Conservation (phyloP, 2,797 vertebrate genomes). For the Eulemur albifrons region DNA sequence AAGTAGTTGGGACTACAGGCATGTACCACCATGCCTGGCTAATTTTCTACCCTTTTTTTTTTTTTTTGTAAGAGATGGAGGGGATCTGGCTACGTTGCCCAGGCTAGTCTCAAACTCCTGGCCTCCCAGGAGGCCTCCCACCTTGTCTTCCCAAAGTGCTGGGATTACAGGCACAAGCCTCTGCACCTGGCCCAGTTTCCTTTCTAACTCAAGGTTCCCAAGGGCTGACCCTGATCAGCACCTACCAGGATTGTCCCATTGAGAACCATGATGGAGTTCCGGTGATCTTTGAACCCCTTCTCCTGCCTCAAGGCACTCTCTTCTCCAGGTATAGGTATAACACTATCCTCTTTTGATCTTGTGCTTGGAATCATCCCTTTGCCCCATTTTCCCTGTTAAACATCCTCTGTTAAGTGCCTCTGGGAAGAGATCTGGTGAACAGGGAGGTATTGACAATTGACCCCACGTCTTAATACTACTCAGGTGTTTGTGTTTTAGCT, state of each 20-base stretch:
- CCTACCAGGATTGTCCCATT: rapidly evolving
- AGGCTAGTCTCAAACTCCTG: neutral
- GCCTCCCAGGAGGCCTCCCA: neutral
- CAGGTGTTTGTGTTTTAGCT: neutral
- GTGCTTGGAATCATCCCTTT: neutral
- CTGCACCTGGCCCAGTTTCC: neutral
- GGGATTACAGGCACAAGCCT: neutral
- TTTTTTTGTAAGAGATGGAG: too few relatives aligned
- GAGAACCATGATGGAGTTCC: rapidly evolving
- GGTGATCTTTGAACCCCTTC: rapidly evolving
- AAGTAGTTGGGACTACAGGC: neutral
- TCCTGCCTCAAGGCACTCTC: neutral
- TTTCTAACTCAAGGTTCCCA: neutral
- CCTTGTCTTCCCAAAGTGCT: neutral
- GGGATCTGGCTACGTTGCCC: neutral
- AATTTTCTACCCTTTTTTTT: neutral
- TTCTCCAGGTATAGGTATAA: neutral
- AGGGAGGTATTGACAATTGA: neutral
- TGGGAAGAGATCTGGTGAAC: neutral
- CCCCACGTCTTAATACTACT: rapidly evolving
- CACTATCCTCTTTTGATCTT: neutral
- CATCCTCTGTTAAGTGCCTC: neutral
- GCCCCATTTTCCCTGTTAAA: neutral
- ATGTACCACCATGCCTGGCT: neutral
- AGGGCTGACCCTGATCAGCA: rapidly evolving